phyloP scores from a whole-genome alignment of 2,888 invertebrate species.

The Apamea monoglypha region DNA sequence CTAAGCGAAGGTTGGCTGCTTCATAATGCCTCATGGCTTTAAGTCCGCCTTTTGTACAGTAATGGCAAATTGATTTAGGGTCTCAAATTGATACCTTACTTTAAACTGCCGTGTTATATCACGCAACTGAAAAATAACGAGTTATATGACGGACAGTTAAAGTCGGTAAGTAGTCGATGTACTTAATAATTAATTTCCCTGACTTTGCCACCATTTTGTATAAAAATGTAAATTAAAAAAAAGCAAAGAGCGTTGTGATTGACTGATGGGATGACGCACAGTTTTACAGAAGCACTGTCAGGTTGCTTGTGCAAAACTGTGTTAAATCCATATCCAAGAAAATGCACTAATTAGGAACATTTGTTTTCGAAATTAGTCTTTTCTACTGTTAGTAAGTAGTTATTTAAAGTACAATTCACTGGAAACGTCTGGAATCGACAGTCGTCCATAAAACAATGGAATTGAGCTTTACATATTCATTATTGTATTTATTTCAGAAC shows the following conservation, averaged over 20 bases:
- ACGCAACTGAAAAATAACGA: not conserved
- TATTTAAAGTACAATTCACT: not conserved
- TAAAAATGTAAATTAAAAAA: not conserved
- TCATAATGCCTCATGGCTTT: not conserved
- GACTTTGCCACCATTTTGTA: too few relatives aligned
- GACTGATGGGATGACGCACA: too few relatives aligned
- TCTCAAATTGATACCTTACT: not conserved
- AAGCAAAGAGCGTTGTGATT: not conserved
- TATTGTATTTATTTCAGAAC: constrained; percentile 74
- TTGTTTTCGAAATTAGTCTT: not conserved
- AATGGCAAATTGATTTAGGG: not conserved
- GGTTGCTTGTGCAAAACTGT: not conserved
- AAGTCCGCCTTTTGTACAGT: not conserved
- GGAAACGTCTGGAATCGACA: not conserved
- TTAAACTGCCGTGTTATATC: not conserved
- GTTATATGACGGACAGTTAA: not conserved
- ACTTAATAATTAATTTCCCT: not conserved
- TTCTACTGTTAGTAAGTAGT: not conserved
- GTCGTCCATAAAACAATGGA: too few relatives aligned
- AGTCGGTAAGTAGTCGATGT: not conserved
- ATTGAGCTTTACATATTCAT: not conserved
- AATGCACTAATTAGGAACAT: not conserved
- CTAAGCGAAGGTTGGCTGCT: not conserved
- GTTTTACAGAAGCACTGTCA: too few relatives aligned
- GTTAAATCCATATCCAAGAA: not conserved